These are phyloP conservation scores for Clytia hemisphaerica DNA, from an alignment of 30 jellyfish, hydroid and myxozoan species.

Conservation along the genomic window DNA sequence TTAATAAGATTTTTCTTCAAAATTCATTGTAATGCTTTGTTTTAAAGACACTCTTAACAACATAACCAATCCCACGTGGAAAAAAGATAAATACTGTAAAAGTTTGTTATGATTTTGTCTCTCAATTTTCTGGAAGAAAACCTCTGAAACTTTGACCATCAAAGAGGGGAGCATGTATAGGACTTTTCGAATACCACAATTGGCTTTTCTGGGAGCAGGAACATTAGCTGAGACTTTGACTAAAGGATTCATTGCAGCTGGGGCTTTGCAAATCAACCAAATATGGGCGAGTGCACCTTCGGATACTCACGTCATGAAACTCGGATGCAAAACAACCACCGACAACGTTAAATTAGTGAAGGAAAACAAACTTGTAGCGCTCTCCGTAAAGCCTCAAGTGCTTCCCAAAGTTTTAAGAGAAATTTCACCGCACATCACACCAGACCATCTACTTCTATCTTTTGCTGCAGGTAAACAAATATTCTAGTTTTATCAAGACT, in stretches of 20 bases:
- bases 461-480: constrained; percentile 78
- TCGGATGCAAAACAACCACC: constrained; percentile 78
- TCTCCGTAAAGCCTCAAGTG: constrained; percentile 91
- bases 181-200: constrained; percentile 62
- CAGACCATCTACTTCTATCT: constrained; percentile 73
- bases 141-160: neutral
- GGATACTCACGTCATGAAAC: constrained; percentile 72
- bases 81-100: too few species aligned
- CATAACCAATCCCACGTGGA: too few species aligned
- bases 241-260: constrained; percentile 92
- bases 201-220: constrained; percentile 96
- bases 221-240: constrained; percentile 92
- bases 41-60: too few species aligned
- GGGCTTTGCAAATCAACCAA: constrained; percentile 78
- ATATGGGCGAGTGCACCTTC: constrained; percentile 96
- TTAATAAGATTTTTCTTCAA: too few species aligned
- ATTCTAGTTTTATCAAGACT: neutral
- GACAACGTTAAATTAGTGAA: constrained; percentile 51
- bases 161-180: constrained; percentile 50
- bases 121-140: neutral
- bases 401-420: constrained; percentile 86
- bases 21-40: too few species aligned
- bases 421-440: constrained; percentile 76
- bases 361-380: constrained; percentile 69
- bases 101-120: neutral